phyloP scores from a whole-genome alignment of 92 coral and sea anemone genomes.

The Epizoanthus scotinus region DNA sequence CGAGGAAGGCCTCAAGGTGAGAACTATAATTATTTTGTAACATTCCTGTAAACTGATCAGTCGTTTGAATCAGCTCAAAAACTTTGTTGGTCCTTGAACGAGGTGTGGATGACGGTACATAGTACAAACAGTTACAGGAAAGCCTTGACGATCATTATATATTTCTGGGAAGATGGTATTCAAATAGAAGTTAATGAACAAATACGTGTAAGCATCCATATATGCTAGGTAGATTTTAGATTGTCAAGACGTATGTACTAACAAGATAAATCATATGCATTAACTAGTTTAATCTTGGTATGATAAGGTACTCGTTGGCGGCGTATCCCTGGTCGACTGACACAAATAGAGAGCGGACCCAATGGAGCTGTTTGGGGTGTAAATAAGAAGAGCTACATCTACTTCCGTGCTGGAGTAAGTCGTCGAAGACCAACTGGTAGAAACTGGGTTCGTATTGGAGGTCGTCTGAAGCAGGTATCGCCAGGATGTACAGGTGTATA shows the following conservation, averaged over 20 bases:
- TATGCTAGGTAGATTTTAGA: background rate
- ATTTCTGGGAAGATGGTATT: too few relatives aligned
- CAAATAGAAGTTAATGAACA: too few relatives aligned
- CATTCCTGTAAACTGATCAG: background rate
- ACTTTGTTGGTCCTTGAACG: too few relatives aligned
- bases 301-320: constrained; percentile 12
- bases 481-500: constrained; percentile 31
- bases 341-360: constrained; percentile 27
- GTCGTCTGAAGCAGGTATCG: constrained; percentile 30
- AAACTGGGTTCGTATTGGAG: constrained; percentile 32
- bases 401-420: constrained; percentile 30
- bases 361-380: constrained; percentile 18
- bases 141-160: too few relatives aligned
- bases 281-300: background rate
- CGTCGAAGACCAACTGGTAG: constrained; percentile 40
- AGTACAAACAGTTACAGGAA: too few relatives aligned
- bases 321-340: constrained; percentile 16
- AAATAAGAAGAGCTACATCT: background rate
- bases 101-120: too few relatives aligned
- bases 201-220: too few relatives aligned
- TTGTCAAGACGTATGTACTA: background rate
- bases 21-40: too few relatives aligned
- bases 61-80: too few relatives aligned
- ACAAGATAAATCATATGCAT: background rate
- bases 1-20: constrained; percentile 34